A percentile compares a stretch with the other conserved stretches of the same genome.
Evolutionary conservation across 23 tunicate genomes (phyloP).

Genomic region (Phallusia fumigata): DNA sequence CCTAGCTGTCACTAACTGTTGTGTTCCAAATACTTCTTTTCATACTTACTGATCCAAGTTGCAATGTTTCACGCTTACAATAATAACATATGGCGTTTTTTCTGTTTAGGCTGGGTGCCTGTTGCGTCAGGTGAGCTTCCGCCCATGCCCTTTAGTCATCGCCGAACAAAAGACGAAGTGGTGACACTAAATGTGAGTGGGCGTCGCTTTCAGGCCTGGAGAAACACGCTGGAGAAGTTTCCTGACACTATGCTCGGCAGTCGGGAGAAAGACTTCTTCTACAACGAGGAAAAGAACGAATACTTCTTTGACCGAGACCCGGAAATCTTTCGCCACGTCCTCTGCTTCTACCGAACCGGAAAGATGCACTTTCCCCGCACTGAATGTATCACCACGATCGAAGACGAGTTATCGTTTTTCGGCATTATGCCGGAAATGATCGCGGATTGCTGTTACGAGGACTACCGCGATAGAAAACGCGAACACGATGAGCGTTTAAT

Average conservation of each 20-base stretch:
- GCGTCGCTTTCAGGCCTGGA: conserved; percentile 77
- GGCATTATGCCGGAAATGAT: conserved; percentile 96
- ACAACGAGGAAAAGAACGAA: conserved; percentile 77
- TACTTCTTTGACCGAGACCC: conserved; percentile 98
- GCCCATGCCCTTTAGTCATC: conserved; percentile 38
- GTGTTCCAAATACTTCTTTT: too few species aligned
- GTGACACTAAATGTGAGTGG: conserved; percentile 85
- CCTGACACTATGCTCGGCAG: conserved; percentile 94
- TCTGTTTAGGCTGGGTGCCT: conserved; percentile 83
- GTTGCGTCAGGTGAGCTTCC: conserved; percentile 67
- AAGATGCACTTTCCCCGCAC: conserved; percentile 97
- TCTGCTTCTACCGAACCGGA: conserved; percentile 90
- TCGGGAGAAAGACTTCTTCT: conserved; percentile 92
- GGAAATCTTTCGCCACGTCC: conserved; percentile 92
- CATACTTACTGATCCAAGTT: too few species aligned
- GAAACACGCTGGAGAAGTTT: conserved; percentile 74
- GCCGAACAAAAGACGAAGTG: conserved; percentile 58
- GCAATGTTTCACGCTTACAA: too few species aligned
- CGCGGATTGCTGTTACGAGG: conserved; percentile 97
- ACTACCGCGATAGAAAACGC: conserved; percentile 88
- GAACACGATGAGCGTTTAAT: conserved; percentile 90
- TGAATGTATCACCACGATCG: conserved; percentile 88
- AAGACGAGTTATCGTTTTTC: conserved; percentile 91
- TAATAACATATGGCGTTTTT: too few species aligned
- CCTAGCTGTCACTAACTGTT: too few species aligned